Evolutionary conservation across 2,888 invertebrate species (phyloP), one percentile per base, ranked within the genome.

Genomic region (Cheilosia vernalis): DNA sequence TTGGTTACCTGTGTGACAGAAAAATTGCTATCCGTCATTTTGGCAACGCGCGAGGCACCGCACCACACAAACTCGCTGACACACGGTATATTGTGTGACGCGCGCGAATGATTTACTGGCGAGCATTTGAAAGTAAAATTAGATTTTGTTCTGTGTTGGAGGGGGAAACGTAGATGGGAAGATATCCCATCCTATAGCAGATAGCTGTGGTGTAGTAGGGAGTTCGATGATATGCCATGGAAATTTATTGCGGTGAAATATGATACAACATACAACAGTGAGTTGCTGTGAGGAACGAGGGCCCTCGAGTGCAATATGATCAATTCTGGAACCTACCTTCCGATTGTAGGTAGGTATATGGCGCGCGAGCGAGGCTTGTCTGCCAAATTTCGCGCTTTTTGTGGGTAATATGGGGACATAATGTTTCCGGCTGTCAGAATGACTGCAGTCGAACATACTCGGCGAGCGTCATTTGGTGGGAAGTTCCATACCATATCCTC

Each of bases 121-220:
- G 77, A 84, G 87, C 88, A 89, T 88, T 88, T 89, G 87, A 83
- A 84, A 79, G 79, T 87, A 89, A 89, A 88, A 89, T 89, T 89
- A 89, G 89, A 88, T 88, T 88, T 88, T 89, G 88, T 88, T 88
- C 88, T 87, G 87, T 3, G 4, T 6, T 42, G 24, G n/a, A 15
- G 19, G 17, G 53, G 69, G 51, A 37, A 17, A 15, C 53, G 56
- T 6, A 30, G 15, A 1, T 19, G 10, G 42, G 27, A 27, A 6
- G 27, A 7, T 27, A 27, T 2, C 55, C 5, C 27, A 27, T 33
- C 58, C 44, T 27, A 49, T 42, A 17, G 13, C 27, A 6, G 27
- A 27, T n/a, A 33, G 66, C 40, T 66, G 76, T 63, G 61, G 63
- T 49, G 2, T 49, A 81, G 2, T 49, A 81, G 76, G 76, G 85